phyloP scores from a whole-genome alignment of 1,140 invertebrate species.

The Oryctes rhinoceros region DNA sequence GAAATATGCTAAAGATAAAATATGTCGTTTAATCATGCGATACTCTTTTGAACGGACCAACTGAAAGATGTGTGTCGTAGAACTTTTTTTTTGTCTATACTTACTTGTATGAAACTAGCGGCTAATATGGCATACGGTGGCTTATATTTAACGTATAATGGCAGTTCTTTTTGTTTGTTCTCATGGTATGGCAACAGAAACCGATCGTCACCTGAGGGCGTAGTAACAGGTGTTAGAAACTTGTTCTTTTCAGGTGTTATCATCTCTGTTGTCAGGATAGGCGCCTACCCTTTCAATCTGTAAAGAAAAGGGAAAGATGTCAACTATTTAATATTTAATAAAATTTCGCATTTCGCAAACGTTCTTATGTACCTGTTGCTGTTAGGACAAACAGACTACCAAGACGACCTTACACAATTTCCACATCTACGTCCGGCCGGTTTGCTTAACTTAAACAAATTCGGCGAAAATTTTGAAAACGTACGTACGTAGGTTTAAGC shows the following conservation, averaged over 20 bases:
- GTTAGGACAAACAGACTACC: neutral
- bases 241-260: constrained; percentile 1
- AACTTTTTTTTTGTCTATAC: neutral
- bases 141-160: constrained; percentile 45
- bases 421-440: neutral
- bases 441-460: neutral
- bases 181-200: constrained; percentile 43
- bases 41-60: no score
- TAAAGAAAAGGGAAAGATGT: neutral
- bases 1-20: constrained; percentile 45
- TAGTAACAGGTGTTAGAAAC: constrained; percentile 46
- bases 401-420: neutral
- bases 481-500: neutral
- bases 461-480: no score
- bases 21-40: neutral
- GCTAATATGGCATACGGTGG: constrained; percentile 49
- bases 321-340: neutral
- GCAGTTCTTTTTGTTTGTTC: constrained; percentile 33
- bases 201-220: constrained; percentile 48
- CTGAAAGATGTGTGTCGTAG: no score
- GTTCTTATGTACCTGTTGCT: no score
- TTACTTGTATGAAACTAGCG: constrained; percentile 52
- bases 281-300: neutral
- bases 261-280: neutral
- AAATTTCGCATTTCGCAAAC: no score